Conservation (phyloP, 2,888 invertebrate genomes). For the Frankliniella fusca region DNA sequence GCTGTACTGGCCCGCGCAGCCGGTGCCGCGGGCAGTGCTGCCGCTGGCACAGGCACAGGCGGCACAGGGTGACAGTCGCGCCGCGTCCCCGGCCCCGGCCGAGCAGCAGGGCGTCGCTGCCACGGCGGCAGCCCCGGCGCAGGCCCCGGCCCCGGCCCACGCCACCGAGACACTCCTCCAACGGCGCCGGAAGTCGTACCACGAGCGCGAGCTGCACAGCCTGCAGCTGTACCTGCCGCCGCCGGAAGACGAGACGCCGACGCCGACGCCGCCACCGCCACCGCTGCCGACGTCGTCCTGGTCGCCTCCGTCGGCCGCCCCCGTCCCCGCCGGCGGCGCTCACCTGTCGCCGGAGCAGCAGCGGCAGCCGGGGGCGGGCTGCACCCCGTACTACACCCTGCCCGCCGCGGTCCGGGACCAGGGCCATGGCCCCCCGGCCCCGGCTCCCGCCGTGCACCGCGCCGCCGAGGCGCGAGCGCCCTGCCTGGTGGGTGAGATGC, state of each 20-base stretch:
- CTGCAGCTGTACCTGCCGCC: slow-evolving; percentile 21
- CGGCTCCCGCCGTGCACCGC: background rate
- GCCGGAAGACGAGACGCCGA: background rate
- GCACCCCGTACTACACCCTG: slow-evolving; percentile 7
- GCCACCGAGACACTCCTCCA: background rate
- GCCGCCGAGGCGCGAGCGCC: background rate
- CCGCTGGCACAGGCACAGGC: background rate
- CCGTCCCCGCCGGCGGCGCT: background rate
- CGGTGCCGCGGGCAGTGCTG: background rate
- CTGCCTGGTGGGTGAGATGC: slow-evolving; percentile 1
- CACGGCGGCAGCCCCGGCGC: background rate
- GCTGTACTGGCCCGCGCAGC: slow-evolving; percentile 13
- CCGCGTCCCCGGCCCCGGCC: background rate
- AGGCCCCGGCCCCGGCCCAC: background rate
- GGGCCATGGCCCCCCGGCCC: background rate
- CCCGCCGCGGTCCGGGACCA: background rate
- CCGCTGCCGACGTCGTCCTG: background rate
- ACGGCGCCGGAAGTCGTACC: slow-evolving; percentile 7
- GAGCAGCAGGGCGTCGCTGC: background rate
- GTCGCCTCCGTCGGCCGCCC: background rate
- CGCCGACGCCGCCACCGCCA: background rate
- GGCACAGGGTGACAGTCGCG: background rate
- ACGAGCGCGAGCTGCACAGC: slow-evolving; percentile 16
- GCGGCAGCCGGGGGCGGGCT: background rate
- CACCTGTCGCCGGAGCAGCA: background rate